Evolutionary conservation across 2,797 vertebrate genomes (phyloP).

Genomic region (Channallabes apus): DNA sequence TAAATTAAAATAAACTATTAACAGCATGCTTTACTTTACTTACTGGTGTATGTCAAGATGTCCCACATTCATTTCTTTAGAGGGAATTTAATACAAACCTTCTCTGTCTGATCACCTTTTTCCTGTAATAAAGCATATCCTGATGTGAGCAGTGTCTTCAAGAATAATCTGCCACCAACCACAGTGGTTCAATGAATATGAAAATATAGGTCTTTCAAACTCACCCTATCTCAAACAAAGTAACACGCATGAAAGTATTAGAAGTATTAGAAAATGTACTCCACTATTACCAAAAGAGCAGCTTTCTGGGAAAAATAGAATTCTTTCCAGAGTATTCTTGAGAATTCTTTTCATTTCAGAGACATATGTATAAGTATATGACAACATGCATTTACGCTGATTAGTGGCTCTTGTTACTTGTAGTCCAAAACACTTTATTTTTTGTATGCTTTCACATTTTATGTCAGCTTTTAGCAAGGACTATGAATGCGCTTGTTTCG

Average conservation of each 20-base stretch:
- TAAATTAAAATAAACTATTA: background rate
- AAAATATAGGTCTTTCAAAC: background rate
- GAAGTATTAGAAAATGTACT: background rate
- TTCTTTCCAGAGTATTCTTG: too few relatives aligned
- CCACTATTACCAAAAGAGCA: background rate
- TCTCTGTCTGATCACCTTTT: background rate
- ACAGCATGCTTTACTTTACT: background rate
- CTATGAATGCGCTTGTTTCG: background rate
- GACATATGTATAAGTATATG: background rate
- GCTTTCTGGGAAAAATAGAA: background rate
- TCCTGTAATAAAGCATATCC: background rate
- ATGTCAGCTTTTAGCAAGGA: background rate
- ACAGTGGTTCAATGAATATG: background rate
- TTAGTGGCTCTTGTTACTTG: background rate
- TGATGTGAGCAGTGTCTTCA: background rate
- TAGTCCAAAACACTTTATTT: too few relatives aligned
- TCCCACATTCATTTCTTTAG: background rate
- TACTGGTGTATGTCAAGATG: background rate
- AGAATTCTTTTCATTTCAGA: background rate
- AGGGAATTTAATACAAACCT: background rate
- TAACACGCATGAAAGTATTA: background rate
- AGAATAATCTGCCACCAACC: background rate
- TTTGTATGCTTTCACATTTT: background rate
- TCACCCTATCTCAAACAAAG: background rate
- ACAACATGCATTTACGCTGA: background rate